Percentiles rank a stretch among this genome's conserved stretches.
phyloP scores from a whole-genome alignment of 2,888 invertebrate species.

The Tetranychus piercei region DNA sequence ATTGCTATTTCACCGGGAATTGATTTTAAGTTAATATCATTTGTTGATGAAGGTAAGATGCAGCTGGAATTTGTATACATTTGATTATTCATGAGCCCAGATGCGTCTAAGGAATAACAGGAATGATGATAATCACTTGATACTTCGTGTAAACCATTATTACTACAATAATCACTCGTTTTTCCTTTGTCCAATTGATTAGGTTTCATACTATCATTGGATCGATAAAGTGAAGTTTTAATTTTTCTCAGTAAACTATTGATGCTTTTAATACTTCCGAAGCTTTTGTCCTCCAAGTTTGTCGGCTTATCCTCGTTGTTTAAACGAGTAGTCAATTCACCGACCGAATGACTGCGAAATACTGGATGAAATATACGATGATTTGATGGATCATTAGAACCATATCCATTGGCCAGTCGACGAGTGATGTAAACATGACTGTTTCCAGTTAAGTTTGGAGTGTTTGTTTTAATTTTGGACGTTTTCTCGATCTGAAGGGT shows the following conservation, averaged over 20 bases:
- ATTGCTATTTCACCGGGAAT: neutral
- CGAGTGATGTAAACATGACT: slow-evolving; percentile 14
- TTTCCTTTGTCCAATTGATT: neutral
- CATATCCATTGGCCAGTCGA: slow-evolving; percentile 13
- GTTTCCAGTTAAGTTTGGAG: slow-evolving; percentile 30
- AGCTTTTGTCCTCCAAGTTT: neutral
- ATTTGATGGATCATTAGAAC: slow-evolving; percentile 9
- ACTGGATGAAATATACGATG: slow-evolving; percentile 44
- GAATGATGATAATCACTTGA: neutral
- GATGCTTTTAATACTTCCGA: slow-evolving; percentile 2
- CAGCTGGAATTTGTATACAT: neutral
- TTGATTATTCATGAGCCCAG: neutral
- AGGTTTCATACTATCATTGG: neutral
- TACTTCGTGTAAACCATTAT: neutral
- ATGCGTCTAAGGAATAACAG: neutral
- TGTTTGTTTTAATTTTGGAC: slow-evolving; percentile 29
- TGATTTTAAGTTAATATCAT: neutral
- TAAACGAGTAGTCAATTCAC: slow-evolving; percentile 41
- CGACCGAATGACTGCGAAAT: slow-evolving; percentile 55
- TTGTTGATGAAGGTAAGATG: neutral
- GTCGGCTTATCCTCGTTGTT: neutral
- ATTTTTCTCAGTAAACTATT: neutral
- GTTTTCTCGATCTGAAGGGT: slow-evolving; percentile 50
- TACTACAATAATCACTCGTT: neutral
- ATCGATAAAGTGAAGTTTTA: neutral